phyloP scores from a whole-genome alignment of 2,888 invertebrate species.

The Diplolepis rosae region DNA sequence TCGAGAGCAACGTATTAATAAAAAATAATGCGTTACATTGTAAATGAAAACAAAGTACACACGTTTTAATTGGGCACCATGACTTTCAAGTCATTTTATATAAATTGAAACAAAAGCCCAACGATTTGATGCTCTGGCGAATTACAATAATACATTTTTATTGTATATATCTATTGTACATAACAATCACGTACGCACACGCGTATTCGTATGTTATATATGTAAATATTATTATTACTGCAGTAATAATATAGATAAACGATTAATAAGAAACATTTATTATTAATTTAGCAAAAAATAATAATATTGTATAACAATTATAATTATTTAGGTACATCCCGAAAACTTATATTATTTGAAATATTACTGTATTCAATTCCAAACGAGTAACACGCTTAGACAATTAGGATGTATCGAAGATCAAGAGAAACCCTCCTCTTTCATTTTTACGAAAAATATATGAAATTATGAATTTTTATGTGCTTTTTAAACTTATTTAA shows the following conservation, averaged over 20 bases:
- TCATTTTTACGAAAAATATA: constrained; percentile 59
- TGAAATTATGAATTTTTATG: constrained; percentile 55
- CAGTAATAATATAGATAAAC: constrained; percentile 42
- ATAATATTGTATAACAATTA: constrained; percentile 35
- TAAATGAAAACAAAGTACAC: neutral
- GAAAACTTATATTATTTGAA: constrained; percentile 54
- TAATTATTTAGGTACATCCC: constrained; percentile 29
- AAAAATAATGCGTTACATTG: neutral
- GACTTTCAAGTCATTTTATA: neutral
- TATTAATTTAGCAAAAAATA: constrained; percentile 51
- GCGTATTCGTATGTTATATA: constrained; percentile 33
- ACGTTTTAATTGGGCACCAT: neutral
- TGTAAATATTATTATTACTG: constrained; percentile 31
- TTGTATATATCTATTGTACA: constrained; percentile 39
- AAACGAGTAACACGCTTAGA: constrained; percentile 35
- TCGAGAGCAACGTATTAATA: neutral
- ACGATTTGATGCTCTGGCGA: neutral
- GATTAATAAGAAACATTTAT: constrained; percentile 53
- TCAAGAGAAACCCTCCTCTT: constrained; percentile 47
- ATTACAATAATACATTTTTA: neutral
- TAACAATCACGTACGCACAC: constrained; percentile 32
- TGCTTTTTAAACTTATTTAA: constrained; percentile 7
- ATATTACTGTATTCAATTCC: constrained; percentile 55
- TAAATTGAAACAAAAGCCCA: constrained; percentile 6
- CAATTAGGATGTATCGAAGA: constrained; percentile 47